phyloP scores from a whole-genome alignment of 2,888 invertebrate species.

The Doris montereyensis region DNA sequence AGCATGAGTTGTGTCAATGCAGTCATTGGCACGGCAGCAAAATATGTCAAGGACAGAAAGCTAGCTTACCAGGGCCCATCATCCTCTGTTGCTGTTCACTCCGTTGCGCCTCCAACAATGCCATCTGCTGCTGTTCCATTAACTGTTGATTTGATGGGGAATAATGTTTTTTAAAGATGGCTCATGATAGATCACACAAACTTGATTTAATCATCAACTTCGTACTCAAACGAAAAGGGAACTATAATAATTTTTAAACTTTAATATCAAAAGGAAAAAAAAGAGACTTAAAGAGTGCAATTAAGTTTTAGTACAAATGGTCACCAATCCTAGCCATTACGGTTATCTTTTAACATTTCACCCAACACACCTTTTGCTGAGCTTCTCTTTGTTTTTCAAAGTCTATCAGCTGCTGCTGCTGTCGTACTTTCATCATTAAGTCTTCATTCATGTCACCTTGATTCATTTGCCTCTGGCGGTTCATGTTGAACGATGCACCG shows the following conservation, averaged over 20 bases:
- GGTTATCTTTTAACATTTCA: no score
- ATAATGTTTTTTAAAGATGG: no score
- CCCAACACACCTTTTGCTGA: constrained; percentile 44
- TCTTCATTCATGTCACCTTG: constrained; percentile 31
- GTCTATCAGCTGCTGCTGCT: constrained; percentile 64
- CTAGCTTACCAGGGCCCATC: constrained; percentile 31
- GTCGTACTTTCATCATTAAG: constrained; percentile 62
- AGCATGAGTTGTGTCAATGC: no score
- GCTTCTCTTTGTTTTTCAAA: constrained; percentile 52
- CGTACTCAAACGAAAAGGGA: no score
- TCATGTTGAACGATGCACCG: background rate
- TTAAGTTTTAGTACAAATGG: no score
- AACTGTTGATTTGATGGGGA: constrained; percentile 48
- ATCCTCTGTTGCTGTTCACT: constrained; percentile 42
- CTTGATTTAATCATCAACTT: no score
- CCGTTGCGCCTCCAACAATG: constrained; percentile 61
- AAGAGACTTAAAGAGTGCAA: no score
- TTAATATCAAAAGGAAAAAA: no score
- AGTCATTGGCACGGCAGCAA: no score
- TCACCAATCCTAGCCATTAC: no score
- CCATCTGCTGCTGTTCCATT: constrained; percentile 61
- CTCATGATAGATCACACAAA: background rate
- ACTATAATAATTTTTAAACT: background rate
- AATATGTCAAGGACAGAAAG: no score
- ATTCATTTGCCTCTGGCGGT: no score